Conservation (phyloP, 2,113 vertebrate species). For the Todiramphus saurophagus region DNA sequence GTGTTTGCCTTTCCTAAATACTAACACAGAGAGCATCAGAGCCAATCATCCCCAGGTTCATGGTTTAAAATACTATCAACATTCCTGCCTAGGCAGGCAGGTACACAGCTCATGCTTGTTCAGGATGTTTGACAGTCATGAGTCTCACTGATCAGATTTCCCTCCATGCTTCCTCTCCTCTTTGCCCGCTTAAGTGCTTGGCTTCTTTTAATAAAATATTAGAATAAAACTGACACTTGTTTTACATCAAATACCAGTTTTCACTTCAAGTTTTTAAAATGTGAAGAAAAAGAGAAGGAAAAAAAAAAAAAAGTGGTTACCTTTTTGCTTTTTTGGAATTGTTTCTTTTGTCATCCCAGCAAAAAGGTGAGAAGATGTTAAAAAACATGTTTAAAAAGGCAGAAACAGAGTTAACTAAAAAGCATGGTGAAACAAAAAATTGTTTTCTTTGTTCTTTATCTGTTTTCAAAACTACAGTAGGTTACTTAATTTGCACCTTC, state of each 20-base stretch:
- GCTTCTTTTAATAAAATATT: conserved; percentile 15
- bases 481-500: background rate
- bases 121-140: too few species aligned
- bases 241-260: conserved; percentile 7
- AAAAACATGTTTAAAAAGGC: background rate
- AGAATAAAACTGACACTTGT: background rate
- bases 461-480: background rate
- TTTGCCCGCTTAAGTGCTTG: background rate
- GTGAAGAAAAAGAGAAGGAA: background rate
- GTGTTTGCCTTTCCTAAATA: too few species aligned
- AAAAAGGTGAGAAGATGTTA: background rate
- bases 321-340: background rate
- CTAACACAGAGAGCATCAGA: too few species aligned
- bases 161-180: background rate
- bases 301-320: background rate
- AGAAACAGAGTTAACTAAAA: background rate
- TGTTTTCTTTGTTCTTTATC: background rate
- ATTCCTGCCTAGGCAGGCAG: too few species aligned
- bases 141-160: too few species aligned
- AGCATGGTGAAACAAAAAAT: background rate
- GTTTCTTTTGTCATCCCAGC: background rate
- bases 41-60: too few species aligned
- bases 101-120: too few species aligned
- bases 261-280: background rate
- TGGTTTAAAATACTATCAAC: too few species aligned